Percentiles rank a stretch among this genome's conserved stretches.
Conservation (phyloP, 2,797 vertebrate genomes). For the Petrocephalus sullivani region DNA sequence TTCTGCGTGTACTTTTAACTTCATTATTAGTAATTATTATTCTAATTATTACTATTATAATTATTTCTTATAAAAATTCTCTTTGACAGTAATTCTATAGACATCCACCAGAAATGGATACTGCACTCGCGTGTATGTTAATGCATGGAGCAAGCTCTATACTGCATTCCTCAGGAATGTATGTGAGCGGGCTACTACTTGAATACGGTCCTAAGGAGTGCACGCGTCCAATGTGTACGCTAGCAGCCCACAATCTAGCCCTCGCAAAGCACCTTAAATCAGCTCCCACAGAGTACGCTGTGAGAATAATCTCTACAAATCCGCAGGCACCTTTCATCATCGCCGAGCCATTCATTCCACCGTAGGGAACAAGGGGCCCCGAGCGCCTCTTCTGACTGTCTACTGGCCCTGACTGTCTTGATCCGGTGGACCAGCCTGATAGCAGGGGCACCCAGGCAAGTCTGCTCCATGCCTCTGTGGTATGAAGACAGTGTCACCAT, state of each 20-base stretch:
- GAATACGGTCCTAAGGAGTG: neutral
- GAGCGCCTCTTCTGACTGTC: too few relatives aligned
- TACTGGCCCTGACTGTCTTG: neutral
- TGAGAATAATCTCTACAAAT: neutral
- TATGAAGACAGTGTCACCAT: neutral
- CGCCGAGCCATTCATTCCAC: neutral
- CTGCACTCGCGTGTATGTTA: neutral
- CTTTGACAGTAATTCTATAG: neutral
- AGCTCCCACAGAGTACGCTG: neutral
- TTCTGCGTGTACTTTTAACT: neutral
- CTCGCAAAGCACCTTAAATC: neutral
- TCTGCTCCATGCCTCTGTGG: neutral
- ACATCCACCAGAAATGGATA: neutral
- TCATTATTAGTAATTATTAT: neutral
- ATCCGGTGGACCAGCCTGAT: too few relatives aligned
- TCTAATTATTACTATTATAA: neutral
- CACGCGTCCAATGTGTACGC: neutral
- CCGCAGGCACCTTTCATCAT: conserved; percentile 8
- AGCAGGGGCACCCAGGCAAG: neutral
- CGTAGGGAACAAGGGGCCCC: neutral
- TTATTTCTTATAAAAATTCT: neutral
- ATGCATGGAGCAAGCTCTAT: neutral
- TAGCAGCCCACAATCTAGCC: neutral
- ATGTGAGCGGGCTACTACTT: neutral
- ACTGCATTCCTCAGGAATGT: neutral